Evolutionary conservation across 2,888 invertebrate genomes (phyloP), one percentile per base, ranked within the genome.

Genomic region (Oeneis ivallda): DNA sequence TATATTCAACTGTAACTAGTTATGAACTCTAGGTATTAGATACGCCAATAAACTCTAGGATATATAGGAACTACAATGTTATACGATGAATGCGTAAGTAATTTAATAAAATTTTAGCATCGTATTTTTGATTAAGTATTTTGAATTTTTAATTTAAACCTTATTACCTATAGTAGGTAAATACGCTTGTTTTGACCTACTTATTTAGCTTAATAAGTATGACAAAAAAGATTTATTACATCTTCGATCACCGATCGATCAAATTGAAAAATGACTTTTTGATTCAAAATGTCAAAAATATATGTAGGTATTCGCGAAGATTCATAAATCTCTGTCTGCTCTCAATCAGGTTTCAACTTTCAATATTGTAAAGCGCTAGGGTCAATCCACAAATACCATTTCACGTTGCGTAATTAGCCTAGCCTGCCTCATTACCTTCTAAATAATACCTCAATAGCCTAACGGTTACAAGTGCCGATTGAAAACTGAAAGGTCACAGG

Each of bases 151-250:
- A 49, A 49, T 49, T 19, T 17, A 17, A 45, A 45, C 45, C 8
- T 8, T 45, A 45, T 45, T 43, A 37, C 37, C 37, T 37, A 37
- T 7, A n/a, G 32, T n/a, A n/a, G n/a, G n/a, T 13, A 32, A 52
- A 5, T 52, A 32, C 3, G 50, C 26, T 13, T 13, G n/a, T 7
- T 32, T 39, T 54, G 39, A 43, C 26, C 11, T 32, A 57, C n/a
- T 57, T 43, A 59, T 47, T 59, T 59, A 15, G 17, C n/a, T 54
- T 37, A 9, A 34, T 34, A 52, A 57, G 34, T 37, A 26, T 62
- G n/a, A 37, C 52, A 58, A 62, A 62, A 19, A 17, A 39, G 57
- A 66, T 62, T 62, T 62, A 66, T 62, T 45, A 58, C 45, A 37
- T 45, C 52, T 34, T 49, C 37, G 37, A 59, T 59, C 37, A 49